A percentile compares a stretch with the other conserved stretches of the same genome.
Evolutionary conservation across 2,888 invertebrate genomes (phyloP).

Genomic region (Bombylius major): DNA sequence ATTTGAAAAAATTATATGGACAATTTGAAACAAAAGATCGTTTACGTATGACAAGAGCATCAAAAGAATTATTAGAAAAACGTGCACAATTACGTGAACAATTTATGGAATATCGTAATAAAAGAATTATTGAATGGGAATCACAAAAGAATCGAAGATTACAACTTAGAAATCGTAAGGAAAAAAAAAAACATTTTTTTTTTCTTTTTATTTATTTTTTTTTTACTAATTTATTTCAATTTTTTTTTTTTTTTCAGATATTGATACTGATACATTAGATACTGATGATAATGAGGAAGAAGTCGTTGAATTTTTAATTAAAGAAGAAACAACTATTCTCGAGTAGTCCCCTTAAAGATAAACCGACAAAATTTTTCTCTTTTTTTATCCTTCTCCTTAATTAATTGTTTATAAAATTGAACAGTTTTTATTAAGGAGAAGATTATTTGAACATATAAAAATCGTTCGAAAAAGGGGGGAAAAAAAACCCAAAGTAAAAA

Average conservation of each 20-base stretch:
- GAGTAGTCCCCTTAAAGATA: constrained; percentile 43
- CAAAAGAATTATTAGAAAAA: constrained; percentile 90
- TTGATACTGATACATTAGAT: constrained; percentile 88
- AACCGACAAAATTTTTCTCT: no score
- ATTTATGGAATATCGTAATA: constrained; percentile 67
- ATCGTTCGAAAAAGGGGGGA: no score
- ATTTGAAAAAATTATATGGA: constrained; percentile 91
- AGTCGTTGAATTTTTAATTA: constrained; percentile 93
- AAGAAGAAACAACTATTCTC: constrained; percentile 77
- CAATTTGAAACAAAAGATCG: constrained; percentile 95
- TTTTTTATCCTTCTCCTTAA: no score
- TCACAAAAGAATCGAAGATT: constrained; percentile 68
- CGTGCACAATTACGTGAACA: constrained; percentile 77
- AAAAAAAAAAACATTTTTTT: neutral
- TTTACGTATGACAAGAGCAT: constrained; percentile 80
- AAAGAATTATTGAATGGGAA: constrained; percentile 60
- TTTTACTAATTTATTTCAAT: neutral
- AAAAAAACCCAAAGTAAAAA: no score
- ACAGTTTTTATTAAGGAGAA: no score
- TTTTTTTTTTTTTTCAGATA: constrained; percentile 45
- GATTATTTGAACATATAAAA: no score
- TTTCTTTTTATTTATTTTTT: neutral
- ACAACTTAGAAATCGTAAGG: constrained; percentile 77
- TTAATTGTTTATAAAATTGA: no score
- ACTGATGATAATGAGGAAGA: constrained; percentile 90